A percentile compares a stretch with the other conserved stretches of the same genome.
These are phyloP conservation scores for Thaumatotibia leucotreta DNA, from an alignment of 1,140 invertebrate species.

Conservation along the genomic window DNA sequence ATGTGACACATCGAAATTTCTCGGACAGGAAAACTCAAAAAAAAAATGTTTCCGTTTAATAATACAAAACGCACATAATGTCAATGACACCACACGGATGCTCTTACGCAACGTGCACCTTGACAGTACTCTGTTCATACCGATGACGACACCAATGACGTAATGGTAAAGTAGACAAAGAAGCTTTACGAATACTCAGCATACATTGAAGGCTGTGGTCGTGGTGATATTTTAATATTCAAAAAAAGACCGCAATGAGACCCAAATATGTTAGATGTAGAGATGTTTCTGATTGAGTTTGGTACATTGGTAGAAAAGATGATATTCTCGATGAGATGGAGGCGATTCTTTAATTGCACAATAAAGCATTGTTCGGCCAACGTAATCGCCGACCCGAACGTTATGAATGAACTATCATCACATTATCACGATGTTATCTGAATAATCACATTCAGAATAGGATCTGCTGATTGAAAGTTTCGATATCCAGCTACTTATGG, in stretches of 20 bases:
- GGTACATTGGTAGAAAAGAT: constrained; percentile 21
- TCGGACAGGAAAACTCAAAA: too few species aligned
- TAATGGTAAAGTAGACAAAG: constrained; percentile 29
- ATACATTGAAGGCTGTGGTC: constrained; percentile 21
- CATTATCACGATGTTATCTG: constrained; percentile 45
- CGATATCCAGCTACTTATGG: constrained; percentile 16
- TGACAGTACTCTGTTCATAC: constrained; percentile 53
- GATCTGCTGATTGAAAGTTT: constrained; percentile 39
- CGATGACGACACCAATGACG: constrained; percentile 47
- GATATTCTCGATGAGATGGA: constrained; percentile 45
- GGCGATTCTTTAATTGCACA: constrained; percentile 65
- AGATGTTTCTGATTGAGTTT: too few species aligned
- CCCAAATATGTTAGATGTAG: background rate
- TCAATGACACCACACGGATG: constrained; percentile 68
- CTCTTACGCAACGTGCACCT: constrained; percentile 65
- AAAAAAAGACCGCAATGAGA: constrained; percentile 18
- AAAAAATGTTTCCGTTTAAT: background rate
- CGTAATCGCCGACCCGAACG: constrained; percentile 34
- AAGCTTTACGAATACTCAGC: constrained; percentile 27
- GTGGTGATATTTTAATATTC: background rate
- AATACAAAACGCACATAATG: constrained; percentile 52
- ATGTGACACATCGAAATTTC: too few species aligned
- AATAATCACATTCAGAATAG: constrained; percentile 26
- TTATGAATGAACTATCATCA: constrained; percentile 57
- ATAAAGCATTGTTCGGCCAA: constrained; percentile 62